Conservation (phyloP, 2,888 invertebrate species). For the Synergus gifuensis region DNA sequence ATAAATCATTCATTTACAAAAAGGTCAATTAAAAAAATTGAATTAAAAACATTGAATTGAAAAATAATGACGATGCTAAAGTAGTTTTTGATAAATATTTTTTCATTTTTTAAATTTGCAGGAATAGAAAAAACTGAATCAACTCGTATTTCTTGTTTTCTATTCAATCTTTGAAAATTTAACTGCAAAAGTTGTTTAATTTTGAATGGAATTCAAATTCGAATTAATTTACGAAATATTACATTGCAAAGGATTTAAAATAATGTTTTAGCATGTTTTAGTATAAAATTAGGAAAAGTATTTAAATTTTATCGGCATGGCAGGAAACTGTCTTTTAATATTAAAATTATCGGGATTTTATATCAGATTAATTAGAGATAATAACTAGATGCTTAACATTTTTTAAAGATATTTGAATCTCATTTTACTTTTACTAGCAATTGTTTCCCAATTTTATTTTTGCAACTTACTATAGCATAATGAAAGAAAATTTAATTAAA, state of each 20-base stretch:
- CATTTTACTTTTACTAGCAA: not conserved
- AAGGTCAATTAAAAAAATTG: not conserved
- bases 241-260: not conserved
- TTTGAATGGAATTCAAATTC: not conserved
- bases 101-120: not conserved
- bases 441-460: no score
- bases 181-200: not conserved
- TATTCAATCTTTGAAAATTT: not conserved
- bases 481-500: no score
- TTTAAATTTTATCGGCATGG: not conserved
- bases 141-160: not conserved
- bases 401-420: not conserved
- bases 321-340: not conserved
- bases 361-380: not conserved
- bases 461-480: not conserved
- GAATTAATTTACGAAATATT: not conserved
- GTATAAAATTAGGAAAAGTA: not conserved
- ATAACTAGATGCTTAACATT: not conserved
- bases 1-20: not conserved
- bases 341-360: not conserved
- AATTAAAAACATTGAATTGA: not conserved
- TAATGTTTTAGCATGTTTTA: not conserved
- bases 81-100: not conserved
- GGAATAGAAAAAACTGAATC: not conserved
- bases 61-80: not conserved